Evolutionary conservation across 2,797 vertebrate genomes (phyloP).

Genomic region (Rachycentron canadum): DNA sequence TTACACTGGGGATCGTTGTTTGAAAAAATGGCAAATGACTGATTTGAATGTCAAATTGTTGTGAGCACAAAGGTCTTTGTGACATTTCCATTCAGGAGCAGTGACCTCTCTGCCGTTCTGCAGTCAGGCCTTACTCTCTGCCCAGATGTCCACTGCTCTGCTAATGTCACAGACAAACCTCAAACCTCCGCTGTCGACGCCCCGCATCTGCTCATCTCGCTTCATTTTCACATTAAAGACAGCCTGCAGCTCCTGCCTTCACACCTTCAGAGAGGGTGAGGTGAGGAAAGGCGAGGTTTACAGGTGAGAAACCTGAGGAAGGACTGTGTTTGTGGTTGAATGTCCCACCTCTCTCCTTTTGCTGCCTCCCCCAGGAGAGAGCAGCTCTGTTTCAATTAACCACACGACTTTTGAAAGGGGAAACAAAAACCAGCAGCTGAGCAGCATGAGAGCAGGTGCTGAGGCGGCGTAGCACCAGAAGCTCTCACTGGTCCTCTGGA

Average conservation of each 20-base stretch:
- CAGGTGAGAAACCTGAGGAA: not conserved
- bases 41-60: constrained; percentile 72
- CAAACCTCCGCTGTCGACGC: not conserved
- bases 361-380: not conserved
- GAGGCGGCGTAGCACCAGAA: no score
- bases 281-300: not conserved
- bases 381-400: constrained; percentile 1
- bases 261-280: constrained; percentile 9
- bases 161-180: constrained; percentile 31
- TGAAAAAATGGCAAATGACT: constrained; percentile 55
- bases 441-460: no score
- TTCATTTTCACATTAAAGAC: constrained; percentile 27
- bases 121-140: constrained; percentile 7
- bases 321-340: not conserved
- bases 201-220: constrained; percentile 13
- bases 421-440: not conserved
- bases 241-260: not conserved
- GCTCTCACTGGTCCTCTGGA: not conserved
- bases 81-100: constrained; percentile 64
- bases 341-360: not conserved
- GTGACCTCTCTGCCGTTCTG: constrained; percentile 32
- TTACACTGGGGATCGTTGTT: constrained; percentile 21
- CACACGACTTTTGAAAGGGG: constrained; percentile 31
- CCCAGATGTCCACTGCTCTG: constrained; percentile 35
- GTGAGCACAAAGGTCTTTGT: constrained; percentile 52